Evolutionary conservation across 2,113 vertebrate species (phyloP).

Genomic region (Harpagus bidentatus): DNA sequence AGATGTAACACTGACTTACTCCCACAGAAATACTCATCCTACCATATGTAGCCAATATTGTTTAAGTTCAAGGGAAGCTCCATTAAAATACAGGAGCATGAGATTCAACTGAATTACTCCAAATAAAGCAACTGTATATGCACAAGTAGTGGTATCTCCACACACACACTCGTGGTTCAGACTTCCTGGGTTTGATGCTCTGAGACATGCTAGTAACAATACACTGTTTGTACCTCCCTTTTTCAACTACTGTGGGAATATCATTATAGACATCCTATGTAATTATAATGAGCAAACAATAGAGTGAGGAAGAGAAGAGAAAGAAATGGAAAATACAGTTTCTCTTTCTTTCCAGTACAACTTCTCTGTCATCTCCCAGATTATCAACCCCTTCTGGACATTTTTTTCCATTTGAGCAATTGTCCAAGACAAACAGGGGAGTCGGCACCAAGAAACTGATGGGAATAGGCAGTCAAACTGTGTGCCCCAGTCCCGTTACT

Average conservation of each 20-base stretch:
- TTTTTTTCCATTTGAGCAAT: background rate
- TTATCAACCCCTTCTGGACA: background rate
- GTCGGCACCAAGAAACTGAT: background rate
- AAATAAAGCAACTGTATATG: background rate
- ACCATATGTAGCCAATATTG: background rate
- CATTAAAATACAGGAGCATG: background rate
- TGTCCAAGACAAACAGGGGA: background rate
- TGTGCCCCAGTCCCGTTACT: background rate
- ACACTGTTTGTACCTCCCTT: background rate
- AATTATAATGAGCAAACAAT: background rate
- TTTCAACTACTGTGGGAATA: background rate
- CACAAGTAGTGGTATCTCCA: background rate
- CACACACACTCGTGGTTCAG: rapidly evolving
- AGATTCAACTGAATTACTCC: background rate
- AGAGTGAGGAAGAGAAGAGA: background rate
- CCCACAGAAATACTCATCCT: background rate
- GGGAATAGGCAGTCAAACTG: background rate
- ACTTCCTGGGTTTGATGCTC: rapidly evolving
- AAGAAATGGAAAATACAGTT: background rate
- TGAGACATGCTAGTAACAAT: rapidly evolving
- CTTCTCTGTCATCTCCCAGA: background rate
- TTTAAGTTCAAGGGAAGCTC: background rate
- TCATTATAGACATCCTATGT: rapidly evolving
- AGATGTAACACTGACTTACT: background rate
- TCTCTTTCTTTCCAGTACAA: background rate